These are phyloP conservation scores for Leptopterna dolabrata DNA, from an alignment of 2,888 invertebrate species.

Conservation along the genomic window DNA sequence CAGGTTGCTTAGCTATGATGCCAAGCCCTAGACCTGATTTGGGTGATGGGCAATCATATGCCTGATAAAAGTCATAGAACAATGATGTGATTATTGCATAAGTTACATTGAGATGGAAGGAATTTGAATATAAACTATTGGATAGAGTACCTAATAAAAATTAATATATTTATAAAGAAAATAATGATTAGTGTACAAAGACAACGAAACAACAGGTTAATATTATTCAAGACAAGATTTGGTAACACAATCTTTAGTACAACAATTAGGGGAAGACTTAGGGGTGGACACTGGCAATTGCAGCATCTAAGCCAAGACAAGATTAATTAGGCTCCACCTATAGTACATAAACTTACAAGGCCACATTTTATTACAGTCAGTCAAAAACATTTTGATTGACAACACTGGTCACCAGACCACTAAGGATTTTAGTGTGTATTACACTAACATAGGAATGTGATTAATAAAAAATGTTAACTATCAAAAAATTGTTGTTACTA, in stretches of 20 bases:
- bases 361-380: slow-evolving; percentile 45
- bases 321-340: neutral
- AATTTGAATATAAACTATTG: too few relatives aligned
- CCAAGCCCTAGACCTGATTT: too few relatives aligned
- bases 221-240: slow-evolving; percentile 13
- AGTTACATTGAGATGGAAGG: too few relatives aligned
- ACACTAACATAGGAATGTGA: slow-evolving; percentile 8
- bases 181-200: slow-evolving; percentile 6
- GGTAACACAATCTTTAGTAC: slow-evolving; percentile 44
- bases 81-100: too few relatives aligned
- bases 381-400: slow-evolving; percentile 17
- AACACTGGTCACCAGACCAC: neutral
- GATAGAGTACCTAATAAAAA: neutral
- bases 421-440: neutral
- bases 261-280: slow-evolving; percentile 33
- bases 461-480: neutral
- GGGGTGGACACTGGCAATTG: neutral
- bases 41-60: too few relatives aligned
- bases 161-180: slow-evolving; percentile 12
- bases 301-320: neutral
- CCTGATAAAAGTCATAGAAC: too few relatives aligned
- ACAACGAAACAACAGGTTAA: slow-evolving; percentile 3
- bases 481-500: neutral
- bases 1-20: too few relatives aligned
- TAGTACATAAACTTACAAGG: slow-evolving; percentile 21